phyloP scores from a whole-genome alignment of 1,140 invertebrate genomes.

The Heliconius hermathena region DNA sequence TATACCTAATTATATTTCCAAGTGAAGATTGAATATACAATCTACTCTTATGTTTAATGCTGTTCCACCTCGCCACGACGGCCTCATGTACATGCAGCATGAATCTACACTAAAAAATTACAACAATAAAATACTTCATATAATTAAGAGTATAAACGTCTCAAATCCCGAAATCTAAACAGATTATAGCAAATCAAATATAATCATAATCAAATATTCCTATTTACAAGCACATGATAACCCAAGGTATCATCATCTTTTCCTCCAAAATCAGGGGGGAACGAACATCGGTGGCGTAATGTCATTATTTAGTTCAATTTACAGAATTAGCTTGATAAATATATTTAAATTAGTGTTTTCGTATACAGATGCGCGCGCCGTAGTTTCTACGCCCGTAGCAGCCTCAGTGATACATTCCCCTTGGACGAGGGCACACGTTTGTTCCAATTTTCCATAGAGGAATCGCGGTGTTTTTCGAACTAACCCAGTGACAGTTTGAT shows the following conservation, averaged over 20 bases:
- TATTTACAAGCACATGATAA: not conserved
- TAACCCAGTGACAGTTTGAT: conserved; percentile 48
- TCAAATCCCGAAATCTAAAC: not conserved
- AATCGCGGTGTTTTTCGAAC: conserved; percentile 37
- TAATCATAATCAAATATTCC: conserved; percentile 16
- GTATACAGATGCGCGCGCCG: conserved; percentile 72
- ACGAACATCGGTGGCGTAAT: conserved; percentile 58
- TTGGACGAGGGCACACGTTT: conserved; percentile 20
- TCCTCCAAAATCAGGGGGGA: conserved; percentile 29
- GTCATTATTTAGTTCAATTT: conserved; percentile 79
- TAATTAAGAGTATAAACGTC: not conserved
- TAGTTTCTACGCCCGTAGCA: conserved; percentile 45
- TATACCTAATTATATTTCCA: too few species aligned
- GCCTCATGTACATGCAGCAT: too few species aligned
- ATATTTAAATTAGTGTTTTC: conserved; percentile 74
- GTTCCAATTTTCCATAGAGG: not conserved
- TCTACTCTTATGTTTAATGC: too few species aligned
- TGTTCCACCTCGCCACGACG: too few species aligned
- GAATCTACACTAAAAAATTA: too few species aligned
- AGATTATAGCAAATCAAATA: not conserved
- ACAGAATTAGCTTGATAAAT: conserved; percentile 76
- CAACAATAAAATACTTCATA: too few species aligned
- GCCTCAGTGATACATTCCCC: conserved; percentile 54
- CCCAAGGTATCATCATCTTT: conserved; percentile 16
- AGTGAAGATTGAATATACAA: too few species aligned